Conservation (phyloP, 2,797 vertebrate genomes). For the Huso huso region DNA sequence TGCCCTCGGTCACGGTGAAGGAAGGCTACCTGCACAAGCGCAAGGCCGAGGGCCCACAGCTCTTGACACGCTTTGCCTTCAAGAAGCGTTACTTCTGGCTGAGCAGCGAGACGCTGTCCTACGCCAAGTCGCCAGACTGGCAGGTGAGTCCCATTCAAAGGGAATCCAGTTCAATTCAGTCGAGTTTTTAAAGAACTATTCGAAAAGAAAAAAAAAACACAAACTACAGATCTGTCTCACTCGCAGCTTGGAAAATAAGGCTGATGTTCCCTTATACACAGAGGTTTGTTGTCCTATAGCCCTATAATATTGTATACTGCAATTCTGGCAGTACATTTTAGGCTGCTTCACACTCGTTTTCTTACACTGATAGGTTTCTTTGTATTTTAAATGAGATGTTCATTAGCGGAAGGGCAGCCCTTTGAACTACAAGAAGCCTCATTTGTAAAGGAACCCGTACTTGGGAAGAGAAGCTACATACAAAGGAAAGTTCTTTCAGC, state of each 20-base stretch:
- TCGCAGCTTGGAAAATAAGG: no score
- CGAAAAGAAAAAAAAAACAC: no score
- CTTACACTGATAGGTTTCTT: no score
- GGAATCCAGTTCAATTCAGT: no score
- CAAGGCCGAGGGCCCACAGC: slow-evolving; percentile 54
- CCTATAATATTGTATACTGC: no score
- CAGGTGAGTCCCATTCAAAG: slow-evolving; percentile 57
- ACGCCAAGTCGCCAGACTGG: slow-evolving; percentile 70
- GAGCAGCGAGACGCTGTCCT: slow-evolving; percentile 68
- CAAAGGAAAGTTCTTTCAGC: slow-evolving; percentile 48
- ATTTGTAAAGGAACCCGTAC: slow-evolving; percentile 30
- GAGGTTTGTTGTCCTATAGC: no score
- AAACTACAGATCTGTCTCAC: no score
- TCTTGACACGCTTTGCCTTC: slow-evolving; percentile 76
- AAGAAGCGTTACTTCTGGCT: slow-evolving; percentile 90
- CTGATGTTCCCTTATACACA: no score
- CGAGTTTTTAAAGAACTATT: no score
- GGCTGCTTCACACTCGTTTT: no score
- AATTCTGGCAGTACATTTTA: no score
- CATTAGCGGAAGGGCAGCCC: slow-evolving; percentile 35
- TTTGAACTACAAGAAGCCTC: slow-evolving; percentile 45
- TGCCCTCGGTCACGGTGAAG: slow-evolving; percentile 66
- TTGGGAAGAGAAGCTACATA: slow-evolving; percentile 13
- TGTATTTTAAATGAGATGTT: slow-evolving; percentile 26
- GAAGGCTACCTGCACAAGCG: slow-evolving; percentile 78